Evolutionary conservation across 2,113 vertebrate genomes (phyloP), one percentile per base, ranked within the genome.

Genomic region (Orcinus orca): DNA sequence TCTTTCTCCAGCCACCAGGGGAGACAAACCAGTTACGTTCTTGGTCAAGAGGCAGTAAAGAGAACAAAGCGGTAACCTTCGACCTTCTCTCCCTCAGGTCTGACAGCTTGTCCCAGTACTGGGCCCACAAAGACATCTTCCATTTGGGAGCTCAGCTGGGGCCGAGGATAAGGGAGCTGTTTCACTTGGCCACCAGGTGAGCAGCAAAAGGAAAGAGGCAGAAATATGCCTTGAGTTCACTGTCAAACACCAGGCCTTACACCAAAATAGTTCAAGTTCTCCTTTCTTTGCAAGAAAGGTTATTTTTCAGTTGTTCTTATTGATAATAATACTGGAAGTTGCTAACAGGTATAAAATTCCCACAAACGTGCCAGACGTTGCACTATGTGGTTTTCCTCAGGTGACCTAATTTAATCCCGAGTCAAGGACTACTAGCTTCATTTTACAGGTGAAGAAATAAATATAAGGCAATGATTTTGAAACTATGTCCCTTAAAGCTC

Each of bases 391-490:
- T n/a, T 83, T 93, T 36, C 38, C 18, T 96, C 58, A 44, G 14
- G 50, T 88, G 36, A 44, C 41, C 65, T 71, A 23, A 89, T 58
- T 77, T 65, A 87, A 58, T 60, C 74, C 63, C 10, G 10, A 47
- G 26, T 73, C 87, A 88, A 58, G 41, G 38, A 21, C n/a, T 95
- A 8, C 68, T 90, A 25, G 10, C 23, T 92, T 25, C n/a, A 71
- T 89, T 81, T 86, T 55, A 67, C 63, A 88, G 26, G n/a, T 87
- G 47, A 91, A 79, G 86, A 90, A 68, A 93, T 47, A 90, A 68
- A 93, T 47, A 62, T 1, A 36, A 84, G 62, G 14, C 44, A 41
- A 82, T 8, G 38, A 58, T 89, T 80, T 23, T 81, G 82, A 85
- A 95, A 87, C 25, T 23, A 3, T 50, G 10, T 84, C 71, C n/a